Percentiles rank a stretch among this genome's conserved stretches.
Evolutionary conservation across 2,888 invertebrate species (phyloP).

Genomic region (Hartigia nigra): DNA sequence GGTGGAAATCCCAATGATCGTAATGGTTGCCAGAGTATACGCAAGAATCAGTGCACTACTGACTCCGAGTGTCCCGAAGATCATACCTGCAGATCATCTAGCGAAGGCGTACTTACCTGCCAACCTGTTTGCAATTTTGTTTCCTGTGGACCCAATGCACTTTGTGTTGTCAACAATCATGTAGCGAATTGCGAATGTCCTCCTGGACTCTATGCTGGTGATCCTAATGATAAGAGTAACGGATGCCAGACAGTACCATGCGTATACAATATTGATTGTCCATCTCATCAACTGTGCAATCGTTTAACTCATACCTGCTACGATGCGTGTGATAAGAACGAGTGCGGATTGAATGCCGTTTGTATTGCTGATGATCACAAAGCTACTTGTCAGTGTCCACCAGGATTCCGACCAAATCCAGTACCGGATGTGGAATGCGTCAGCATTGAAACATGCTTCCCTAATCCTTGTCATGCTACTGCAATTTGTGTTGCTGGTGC

Average conservation of each 20-base stretch:
- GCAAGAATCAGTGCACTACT: conserved; percentile 80
- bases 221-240: conserved; percentile 80
- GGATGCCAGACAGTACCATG: conserved; percentile 87
- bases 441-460: conserved; percentile 77
- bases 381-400: conserved; percentile 86
- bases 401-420: conserved; percentile 84
- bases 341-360: conserved; percentile 88
- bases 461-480: conserved; percentile 84
- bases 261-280: conserved; percentile 88
- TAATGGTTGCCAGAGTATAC: conserved; percentile 81
- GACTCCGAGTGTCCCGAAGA: conserved; percentile 87
- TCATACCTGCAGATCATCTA: conserved; percentile 77
- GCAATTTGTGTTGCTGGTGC: conserved; percentile 80
- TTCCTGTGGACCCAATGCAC: conserved; percentile 86
- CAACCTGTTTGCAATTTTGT: conserved; percentile 81
- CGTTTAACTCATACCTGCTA: conserved; percentile 84
- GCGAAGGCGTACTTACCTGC: conserved; percentile 74
- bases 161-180: conserved; percentile 91
- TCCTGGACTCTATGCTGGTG: conserved; percentile 86
- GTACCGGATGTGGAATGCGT: conserved; percentile 86
- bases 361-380: conserved; percentile 89
- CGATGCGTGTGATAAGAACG: conserved; percentile 83
- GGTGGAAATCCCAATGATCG: conserved; percentile 91
- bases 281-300: conserved; percentile 82
- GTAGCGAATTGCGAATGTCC: conserved; percentile 91